A percentile compares a stretch with the other conserved stretches of the same genome.
Conservation (phyloP, 2,113 vertebrate species). For the Casuarius casuarius region DNA sequence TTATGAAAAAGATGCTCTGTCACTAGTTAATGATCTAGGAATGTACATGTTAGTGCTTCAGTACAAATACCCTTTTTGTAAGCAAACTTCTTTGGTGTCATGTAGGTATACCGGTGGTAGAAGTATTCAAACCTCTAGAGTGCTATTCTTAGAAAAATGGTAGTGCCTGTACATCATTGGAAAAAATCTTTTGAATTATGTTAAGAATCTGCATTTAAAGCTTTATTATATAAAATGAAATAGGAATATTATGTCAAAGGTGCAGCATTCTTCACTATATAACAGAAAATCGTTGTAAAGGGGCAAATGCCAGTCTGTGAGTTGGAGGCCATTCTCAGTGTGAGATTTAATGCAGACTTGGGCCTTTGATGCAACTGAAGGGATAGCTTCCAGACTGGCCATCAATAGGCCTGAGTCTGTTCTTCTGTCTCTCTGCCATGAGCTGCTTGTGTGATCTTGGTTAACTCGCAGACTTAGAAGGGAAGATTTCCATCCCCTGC, state of each 20-base stretch:
- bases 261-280: background rate
- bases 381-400: background rate
- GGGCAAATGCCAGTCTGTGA: background rate
- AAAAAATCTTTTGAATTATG: background rate
- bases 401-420: background rate
- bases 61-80: background rate
- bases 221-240: background rate
- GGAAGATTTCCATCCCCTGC: constrained; percentile 18
- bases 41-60: background rate
- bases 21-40: background rate
- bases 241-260: background rate
- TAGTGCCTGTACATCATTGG: background rate
- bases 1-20: background rate
- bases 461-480: constrained; percentile 35
- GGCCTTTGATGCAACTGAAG: constrained; percentile 19
- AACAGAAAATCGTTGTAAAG: background rate
- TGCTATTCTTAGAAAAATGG: background rate
- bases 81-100: background rate
- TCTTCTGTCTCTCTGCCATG: background rate
- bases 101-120: background rate
- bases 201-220: background rate
- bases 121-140: background rate
- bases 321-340: background rate
- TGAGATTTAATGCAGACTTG: background rate
- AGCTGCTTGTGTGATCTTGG: constrained; percentile 31